Evolutionary conservation across 1,140 invertebrate species (phyloP).

Genomic region (Cydia strobilella): DNA sequence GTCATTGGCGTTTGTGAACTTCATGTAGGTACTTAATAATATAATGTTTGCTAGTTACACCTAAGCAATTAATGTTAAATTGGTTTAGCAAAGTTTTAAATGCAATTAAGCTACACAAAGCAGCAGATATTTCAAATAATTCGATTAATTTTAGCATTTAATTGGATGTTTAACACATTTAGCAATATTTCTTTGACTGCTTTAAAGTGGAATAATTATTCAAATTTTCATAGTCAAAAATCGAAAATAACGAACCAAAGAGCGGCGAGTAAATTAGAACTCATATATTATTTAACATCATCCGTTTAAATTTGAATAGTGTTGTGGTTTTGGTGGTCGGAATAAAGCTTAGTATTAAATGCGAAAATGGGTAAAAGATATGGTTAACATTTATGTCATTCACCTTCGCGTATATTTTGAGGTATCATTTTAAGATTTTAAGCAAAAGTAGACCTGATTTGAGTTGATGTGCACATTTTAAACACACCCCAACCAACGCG

Average conservation of each 20-base stretch:
- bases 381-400: background rate
- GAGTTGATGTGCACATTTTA: background rate
- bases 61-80: conserved; percentile 5
- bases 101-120: background rate
- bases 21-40: background rate
- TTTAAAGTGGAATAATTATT: background rate
- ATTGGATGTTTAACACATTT: background rate
- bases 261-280: background rate
- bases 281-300: conserved; percentile 1
- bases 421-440: too few species aligned
- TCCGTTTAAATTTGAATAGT: background rate
- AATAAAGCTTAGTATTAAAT: background rate
- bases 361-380: background rate
- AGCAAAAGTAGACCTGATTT: too few species aligned
- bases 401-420: too few species aligned
- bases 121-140: too few species aligned
- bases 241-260: background rate
- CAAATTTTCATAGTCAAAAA: background rate
- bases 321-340: background rate
- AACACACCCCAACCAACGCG: background rate
- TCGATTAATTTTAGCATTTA: background rate
- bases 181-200: background rate
- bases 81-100: background rate
- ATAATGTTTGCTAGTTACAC: background rate
- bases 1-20: background rate